Evolutionary conservation across 2,797 vertebrate genomes (phyloP).

Genomic region (Melanotaenia boesemani): DNA sequence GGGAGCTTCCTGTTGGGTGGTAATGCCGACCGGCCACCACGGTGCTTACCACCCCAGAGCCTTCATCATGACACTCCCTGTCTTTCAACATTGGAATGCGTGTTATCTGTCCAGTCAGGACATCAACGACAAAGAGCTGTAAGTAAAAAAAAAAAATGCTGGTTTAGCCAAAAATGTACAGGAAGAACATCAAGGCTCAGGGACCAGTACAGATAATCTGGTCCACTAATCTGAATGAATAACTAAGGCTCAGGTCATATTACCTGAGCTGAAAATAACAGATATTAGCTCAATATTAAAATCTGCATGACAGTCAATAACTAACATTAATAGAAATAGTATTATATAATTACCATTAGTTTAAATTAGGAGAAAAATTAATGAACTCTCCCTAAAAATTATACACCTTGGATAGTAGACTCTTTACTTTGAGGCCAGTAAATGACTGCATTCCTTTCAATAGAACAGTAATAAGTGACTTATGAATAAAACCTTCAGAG

Average conservation of each 20-base stretch:
- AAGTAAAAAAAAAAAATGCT: constrained; percentile 10
- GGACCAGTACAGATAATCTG: neutral
- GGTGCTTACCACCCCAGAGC: constrained; percentile 58
- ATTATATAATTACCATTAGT: neutral
- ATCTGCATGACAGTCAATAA: no score
- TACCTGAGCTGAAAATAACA: neutral
- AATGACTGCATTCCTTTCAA: neutral
- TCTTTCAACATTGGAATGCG: constrained; percentile 98
- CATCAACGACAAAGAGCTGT: constrained; percentile 96
- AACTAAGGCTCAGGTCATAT: neutral
- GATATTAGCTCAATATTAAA: no score
- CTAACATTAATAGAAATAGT: neutral
- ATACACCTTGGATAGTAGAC: neutral
- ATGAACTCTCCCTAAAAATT: neutral
- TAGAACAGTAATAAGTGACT: neutral
- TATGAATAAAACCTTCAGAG: neutral
- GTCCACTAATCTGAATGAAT: neutral
- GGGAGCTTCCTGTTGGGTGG: constrained; percentile 64
- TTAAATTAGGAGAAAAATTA: neutral
- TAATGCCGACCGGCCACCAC: constrained; percentile 59
- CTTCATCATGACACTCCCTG: constrained; percentile 81
- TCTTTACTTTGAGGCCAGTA: neutral
- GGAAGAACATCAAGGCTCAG: neutral
- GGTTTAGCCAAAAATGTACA: neutral
- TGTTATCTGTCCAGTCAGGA: constrained; percentile 94